phyloP scores from a whole-genome alignment of 2,888 invertebrate species.

The Shargacucullia verbasci region DNA sequence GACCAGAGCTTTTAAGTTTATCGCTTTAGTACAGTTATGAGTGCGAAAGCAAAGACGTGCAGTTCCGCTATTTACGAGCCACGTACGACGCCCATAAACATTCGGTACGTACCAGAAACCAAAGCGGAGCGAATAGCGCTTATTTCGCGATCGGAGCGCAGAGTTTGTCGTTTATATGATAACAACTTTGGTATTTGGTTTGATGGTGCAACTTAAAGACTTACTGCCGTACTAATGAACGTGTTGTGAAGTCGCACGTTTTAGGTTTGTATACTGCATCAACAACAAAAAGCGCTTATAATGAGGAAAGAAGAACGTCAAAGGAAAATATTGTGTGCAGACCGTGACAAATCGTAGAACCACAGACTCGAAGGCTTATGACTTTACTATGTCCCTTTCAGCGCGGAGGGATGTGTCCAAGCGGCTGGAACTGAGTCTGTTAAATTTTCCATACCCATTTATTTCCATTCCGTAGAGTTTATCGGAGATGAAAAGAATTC shows the following conservation, averaged over 20 bases:
- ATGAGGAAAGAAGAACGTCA: too few relatives aligned
- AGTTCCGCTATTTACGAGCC: slow-evolving; percentile 30
- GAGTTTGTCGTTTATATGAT: slow-evolving; percentile 1
- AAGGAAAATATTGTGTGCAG: too few relatives aligned
- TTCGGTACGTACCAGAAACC: neutral
- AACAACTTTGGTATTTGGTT: neutral
- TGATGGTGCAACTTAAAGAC: neutral
- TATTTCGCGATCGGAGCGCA: slow-evolving; percentile 1
- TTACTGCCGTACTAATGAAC: too few relatives aligned
- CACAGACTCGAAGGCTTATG: too few relatives aligned
- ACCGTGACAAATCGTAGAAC: too few relatives aligned
- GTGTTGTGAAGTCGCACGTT: too few relatives aligned
- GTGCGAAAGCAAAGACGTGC: slow-evolving; percentile 32
- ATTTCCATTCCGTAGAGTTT: neutral
- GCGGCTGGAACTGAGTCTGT: too few relatives aligned
- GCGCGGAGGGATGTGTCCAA: too few relatives aligned
- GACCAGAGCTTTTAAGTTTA: slow-evolving; percentile 42
- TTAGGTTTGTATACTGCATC: too few relatives aligned
- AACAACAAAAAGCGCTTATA: too few relatives aligned
- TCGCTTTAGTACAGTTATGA: slow-evolving; percentile 26
- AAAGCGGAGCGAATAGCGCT: slow-evolving; percentile 9
- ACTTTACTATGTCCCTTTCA: too few relatives aligned
- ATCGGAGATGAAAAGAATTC: slow-evolving; percentile 1
- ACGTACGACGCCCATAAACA: slow-evolving; percentile 31
- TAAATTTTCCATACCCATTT: neutral